Evolutionary conservation across 1,140 invertebrate species (phyloP).

Genomic region (Hyposmocoma kahamanoa): DNA sequence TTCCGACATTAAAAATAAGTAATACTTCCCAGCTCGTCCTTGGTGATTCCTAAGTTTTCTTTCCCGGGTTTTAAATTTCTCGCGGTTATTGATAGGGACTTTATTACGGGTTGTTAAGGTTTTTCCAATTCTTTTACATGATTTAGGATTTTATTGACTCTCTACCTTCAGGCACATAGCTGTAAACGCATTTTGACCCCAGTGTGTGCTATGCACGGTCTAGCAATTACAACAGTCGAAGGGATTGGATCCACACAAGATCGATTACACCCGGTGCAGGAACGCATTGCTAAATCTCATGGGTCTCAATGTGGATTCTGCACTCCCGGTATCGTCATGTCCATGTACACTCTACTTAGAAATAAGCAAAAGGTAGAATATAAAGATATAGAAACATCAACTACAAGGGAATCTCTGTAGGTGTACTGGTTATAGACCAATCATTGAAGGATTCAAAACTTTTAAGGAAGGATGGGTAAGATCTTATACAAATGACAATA

Average conservation of each 20-base stretch:
- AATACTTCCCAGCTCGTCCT: too few relatives aligned
- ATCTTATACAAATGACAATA: slow-evolving; percentile 19
- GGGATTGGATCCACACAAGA: slow-evolving; percentile 85
- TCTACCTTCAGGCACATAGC: slow-evolving; percentile 90
- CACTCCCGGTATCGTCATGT: slow-evolving; percentile 95
- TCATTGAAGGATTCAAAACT: slow-evolving; percentile 90
- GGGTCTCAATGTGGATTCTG: slow-evolving; percentile 96
- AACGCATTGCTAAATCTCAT: slow-evolving; percentile 89
- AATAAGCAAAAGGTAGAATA: slow-evolving; percentile 74
- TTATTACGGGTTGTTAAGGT: too few relatives aligned
- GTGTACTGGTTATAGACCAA: slow-evolving; percentile 93
- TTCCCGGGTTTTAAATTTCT: too few relatives aligned
- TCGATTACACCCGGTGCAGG: slow-evolving; percentile 87
- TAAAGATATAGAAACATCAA: slow-evolving; percentile 84
- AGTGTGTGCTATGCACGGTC: slow-evolving; percentile 87
- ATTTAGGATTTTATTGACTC: too few relatives aligned
- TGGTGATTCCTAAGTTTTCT: too few relatives aligned
- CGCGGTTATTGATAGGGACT: too few relatives aligned
- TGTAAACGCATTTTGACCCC: slow-evolving; percentile 91
- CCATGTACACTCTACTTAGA: slow-evolving; percentile 90
- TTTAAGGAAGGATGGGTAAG: slow-evolving; percentile 84
- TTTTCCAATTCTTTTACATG: too few relatives aligned
- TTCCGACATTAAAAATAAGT: too few relatives aligned
- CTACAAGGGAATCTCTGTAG: slow-evolving; percentile 94
- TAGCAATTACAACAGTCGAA: slow-evolving; percentile 92